Percentiles rank a stretch among this genome's conserved stretches.
Evolutionary conservation across 2,888 invertebrate genomes (phyloP).

Genomic region (Tiliacea citrago): DNA sequence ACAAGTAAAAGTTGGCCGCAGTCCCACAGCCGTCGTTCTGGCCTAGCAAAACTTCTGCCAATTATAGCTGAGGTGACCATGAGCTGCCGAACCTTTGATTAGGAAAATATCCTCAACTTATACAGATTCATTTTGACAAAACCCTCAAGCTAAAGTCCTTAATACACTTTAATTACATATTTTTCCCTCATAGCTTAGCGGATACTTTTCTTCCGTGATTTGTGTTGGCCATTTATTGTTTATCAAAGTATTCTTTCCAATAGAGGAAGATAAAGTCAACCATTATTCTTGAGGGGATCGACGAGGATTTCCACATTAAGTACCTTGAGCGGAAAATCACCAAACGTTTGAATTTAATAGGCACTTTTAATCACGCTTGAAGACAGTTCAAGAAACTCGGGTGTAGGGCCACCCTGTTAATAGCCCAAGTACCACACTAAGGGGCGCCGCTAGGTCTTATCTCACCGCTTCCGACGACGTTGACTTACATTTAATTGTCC

Average conservation of each 20-base stretch:
- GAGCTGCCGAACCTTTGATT: slow-evolving; percentile 22
- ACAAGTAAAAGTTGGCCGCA: slow-evolving; percentile 86
- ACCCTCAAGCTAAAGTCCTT: not conserved
- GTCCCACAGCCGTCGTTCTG: slow-evolving; percentile 81
- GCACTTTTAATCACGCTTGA: slow-evolving; percentile 77
- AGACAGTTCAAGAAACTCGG: slow-evolving; percentile 77
- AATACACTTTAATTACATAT: slow-evolving; percentile 38
- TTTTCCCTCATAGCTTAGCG: slow-evolving; percentile 27
- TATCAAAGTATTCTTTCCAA: slow-evolving; percentile 59
- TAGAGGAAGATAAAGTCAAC: slow-evolving; percentile 58
- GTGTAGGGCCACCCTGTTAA: slow-evolving; percentile 82
- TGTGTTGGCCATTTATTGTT: slow-evolving; percentile 59
- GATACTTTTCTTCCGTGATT: slow-evolving; percentile 45
- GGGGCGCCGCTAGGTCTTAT: slow-evolving; percentile 86
- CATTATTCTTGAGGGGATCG: slow-evolving; percentile 60
- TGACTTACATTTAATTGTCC: slow-evolving; percentile 89
- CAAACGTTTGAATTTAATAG: slow-evolving; percentile 74
- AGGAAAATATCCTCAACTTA: slow-evolving; percentile 20
- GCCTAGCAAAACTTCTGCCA: slow-evolving; percentile 84
- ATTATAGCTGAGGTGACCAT: slow-evolving; percentile 82
- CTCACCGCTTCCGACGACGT: slow-evolving; percentile 82
- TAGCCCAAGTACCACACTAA: slow-evolving; percentile 83
- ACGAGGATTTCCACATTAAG: slow-evolving; percentile 65
- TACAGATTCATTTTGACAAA: not conserved
- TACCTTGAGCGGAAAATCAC: slow-evolving; percentile 63